Evolutionary conservation across 2,113 vertebrate genomes (phyloP).

Genomic region (Bagarius yarrelli): DNA sequence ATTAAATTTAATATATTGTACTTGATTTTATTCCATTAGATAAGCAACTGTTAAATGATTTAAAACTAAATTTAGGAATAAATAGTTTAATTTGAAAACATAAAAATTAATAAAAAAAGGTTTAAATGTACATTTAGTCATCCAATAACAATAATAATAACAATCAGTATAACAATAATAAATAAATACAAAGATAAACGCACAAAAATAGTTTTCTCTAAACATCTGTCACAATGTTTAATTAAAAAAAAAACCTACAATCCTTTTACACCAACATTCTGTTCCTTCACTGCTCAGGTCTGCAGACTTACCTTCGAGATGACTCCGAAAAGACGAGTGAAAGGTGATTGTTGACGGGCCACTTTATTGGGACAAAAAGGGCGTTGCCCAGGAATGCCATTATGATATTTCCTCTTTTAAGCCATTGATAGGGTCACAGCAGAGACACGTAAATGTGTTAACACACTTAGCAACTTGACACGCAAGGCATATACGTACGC

Average conservation of each 20-base stretch:
- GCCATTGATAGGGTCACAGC: not conserved
- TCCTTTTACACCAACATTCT: not conserved
- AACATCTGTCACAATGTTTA: no score
- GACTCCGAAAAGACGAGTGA: slow-evolving; percentile 1
- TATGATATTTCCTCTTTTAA: not conserved
- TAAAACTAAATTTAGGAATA: no score
- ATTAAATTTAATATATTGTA: no score
- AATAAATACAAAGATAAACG: not conserved
- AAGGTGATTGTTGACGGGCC: not conserved
- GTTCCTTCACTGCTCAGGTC: not conserved
- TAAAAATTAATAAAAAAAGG: no score
- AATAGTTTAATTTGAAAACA: no score
- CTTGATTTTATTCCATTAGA: no score
- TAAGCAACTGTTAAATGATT: no score
- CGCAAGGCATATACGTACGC: not conserved
- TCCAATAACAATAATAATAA: no score
- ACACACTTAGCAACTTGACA: not conserved
- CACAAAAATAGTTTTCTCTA: not conserved
- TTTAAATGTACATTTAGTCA: no score
- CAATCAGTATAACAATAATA: not conserved
- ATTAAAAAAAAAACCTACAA: not conserved
- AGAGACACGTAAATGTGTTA: not conserved
- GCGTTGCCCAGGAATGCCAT: slow-evolving; percentile 11
- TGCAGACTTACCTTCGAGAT: slow-evolving; percentile 26
- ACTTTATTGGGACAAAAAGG: slow-evolving; percentile 36